Evolutionary conservation across 2,113 vertebrate species (phyloP), one percentile per base, ranked within the genome.

Genomic region (Megaptera novaeangliae): DNA sequence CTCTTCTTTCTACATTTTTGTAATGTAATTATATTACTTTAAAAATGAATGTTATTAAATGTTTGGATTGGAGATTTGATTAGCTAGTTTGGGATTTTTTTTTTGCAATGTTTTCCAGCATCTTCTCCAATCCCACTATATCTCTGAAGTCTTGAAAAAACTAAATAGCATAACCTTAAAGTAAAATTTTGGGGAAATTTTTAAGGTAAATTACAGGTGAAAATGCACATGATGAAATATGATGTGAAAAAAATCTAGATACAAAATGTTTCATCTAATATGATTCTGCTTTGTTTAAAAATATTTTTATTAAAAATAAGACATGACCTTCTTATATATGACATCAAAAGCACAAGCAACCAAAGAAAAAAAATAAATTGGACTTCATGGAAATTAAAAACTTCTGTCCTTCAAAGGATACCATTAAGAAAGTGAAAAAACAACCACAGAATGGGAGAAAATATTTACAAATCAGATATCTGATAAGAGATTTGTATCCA

Each of bases 271-370:
- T 93, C 74, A 27, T 71, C 34, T 88, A 83, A 59, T 64, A 29
- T 88, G 55, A 88, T 57, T 80, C 39, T 84, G 59, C 52, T 77
- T 72, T 84, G 6, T 95, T 87, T 49, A 10, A 87, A 90, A 92
- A 39, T 59, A 59, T 82, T 89, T 93, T 91, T 77, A 68, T 91
- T 75, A 77, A 95, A 95, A 93, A 39, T 91, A 93, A 96, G 36
- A 0, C 41, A 94, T 87, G 68, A 41, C 34, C 39, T 95, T 92
- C 61, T 71, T 89, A 59, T 36, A 88, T 57, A 74, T 83, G 49
- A 84, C 8, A 84, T 69, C 55, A 93, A 95, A 91, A 72, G 8
- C 18, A 77, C 27, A 78, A 92, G 31, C 59, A 83, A 69, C n/a
- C 81, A 94, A 52, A 59, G n/a, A 34, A 69, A 95, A 93, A 78